Evolutionary conservation across 37 sponge, comb jelly and placozoan species (phyloP), one percentile per base, ranked within the genome.

Genomic region (Eunapius fragilis): DNA sequence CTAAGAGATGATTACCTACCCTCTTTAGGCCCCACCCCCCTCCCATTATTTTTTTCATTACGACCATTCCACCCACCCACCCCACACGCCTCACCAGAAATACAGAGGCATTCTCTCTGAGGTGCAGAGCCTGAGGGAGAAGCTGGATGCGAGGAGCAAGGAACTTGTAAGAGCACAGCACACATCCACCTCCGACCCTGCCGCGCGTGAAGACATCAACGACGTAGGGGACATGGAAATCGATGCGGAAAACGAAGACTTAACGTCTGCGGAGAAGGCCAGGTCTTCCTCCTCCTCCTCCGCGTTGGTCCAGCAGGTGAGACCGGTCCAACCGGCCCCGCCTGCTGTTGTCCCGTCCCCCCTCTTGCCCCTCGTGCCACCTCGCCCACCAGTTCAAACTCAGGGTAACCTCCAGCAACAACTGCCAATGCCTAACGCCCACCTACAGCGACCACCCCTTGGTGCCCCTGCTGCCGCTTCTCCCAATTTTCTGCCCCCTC

Each of bases 191-290:
- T 87, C 94, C 34, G 94, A 94, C 73, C 94, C 88, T 41, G 81
- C 81, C 25, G 84, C 87, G 31, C 75, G 90, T 82, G 88, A 85
- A 14, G 96, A 93, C 79, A 87, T 93, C 80, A 92, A 82, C 12
- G 96, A 91, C 30, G 89, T 78, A 25, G 96, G 91, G 23, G 97
- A 96, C 76, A 96, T 96, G 97, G 97, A 94, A 72, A 86, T 96
- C 23, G 97, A 96, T 58, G 85, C 90, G 13, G 92, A 90, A 23
- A 69, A 35, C 19, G 89, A 88, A 25, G 36, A 6, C 23, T 71
- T 74, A n/a, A 85, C 85, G 3, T 12, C 76, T 3, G 24, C 31
- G 12, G 69, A 71, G 35, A 76, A 22, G n/a, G 19, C 2, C 27
- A 37, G 13, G 7, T 13, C 17, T 5, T n/a, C n/a, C n/a, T n/a